A percentile compares a stretch with the other conserved stretches of the same genome.
These are phyloP conservation scores for Caenorhabditis afra DNA, from an alignment of 2,888 invertebrate genomes.

Conservation along the genomic window DNA sequence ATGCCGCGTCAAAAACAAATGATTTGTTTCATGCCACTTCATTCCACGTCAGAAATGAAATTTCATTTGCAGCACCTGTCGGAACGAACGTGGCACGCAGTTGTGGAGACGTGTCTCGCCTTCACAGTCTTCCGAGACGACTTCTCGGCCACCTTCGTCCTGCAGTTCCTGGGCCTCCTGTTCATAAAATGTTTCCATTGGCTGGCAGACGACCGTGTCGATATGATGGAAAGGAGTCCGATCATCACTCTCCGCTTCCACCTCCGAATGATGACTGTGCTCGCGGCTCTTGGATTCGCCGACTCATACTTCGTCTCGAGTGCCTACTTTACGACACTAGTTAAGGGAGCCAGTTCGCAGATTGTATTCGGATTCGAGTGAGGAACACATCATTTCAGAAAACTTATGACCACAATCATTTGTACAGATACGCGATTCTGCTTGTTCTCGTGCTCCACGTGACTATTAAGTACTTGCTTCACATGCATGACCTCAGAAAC, in stretches of 20 bases:
- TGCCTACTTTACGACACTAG: constrained; percentile 93
- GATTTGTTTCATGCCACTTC: background rate
- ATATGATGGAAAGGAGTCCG: constrained; percentile 99
- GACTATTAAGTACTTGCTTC: constrained; percentile 90
- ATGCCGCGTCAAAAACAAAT: too few species aligned
- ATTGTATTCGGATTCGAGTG: constrained; percentile 97
- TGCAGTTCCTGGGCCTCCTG: constrained; percentile 93
- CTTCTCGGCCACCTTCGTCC: constrained; percentile 92
- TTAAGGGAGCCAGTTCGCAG: constrained; percentile 96
- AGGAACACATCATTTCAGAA: constrained; percentile 9
- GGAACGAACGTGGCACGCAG: constrained; percentile 98
- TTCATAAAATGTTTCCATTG: constrained; percentile 97
- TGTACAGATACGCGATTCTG: constrained; percentile 90
- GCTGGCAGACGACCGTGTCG: constrained; percentile 98
- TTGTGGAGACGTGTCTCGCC: constrained; percentile 99
- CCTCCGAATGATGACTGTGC: constrained; percentile 88
- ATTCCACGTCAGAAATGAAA: background rate
- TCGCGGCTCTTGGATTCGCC: constrained; percentile 88
- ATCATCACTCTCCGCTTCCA: constrained; percentile 96
- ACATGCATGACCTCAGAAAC: constrained; percentile 92
- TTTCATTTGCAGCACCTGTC: constrained; percentile 89
- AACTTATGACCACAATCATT: background rate
- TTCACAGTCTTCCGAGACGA: constrained; percentile 90
- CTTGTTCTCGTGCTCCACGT: constrained; percentile 88
- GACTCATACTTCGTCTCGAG: constrained; percentile 93